Base-by-base conservation (phyloP, 2,888 invertebrate genomes). In the Drosophila anomelani region DNA sequence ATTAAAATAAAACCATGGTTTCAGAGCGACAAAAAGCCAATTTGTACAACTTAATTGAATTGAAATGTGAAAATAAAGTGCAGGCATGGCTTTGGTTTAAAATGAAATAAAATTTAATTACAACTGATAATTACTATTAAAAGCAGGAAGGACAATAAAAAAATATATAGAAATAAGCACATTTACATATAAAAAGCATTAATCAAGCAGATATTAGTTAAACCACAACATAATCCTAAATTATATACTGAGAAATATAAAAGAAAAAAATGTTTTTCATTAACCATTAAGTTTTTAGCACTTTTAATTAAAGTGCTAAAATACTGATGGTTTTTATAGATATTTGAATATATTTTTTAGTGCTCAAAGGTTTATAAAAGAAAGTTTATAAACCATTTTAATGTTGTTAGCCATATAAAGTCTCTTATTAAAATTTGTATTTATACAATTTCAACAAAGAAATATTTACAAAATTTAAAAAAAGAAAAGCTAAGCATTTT, bases 21-120 rank as follows among this genome's bases (percentile, higher is more conserved):
- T 20, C 17, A 38, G 13, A 3, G 3, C 13, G 17, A 51, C 53
- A 51, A 8, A 58, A 59, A 32, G 29, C 39, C 39, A 41, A 57
- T 57, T 32, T 41, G n/a, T 13, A 1, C n/a, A 20, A 57, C 10
- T 56, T 60, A 60, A 60, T 60, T 60, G 39, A 41, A 32, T 60
- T 60, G n/a, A 32, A 60, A 56, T 60, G 39, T 34, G 6, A 3
- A 34, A 20, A 49, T 6, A 4, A 34, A 20, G 5, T 8, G 20
- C 15, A 34, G 23, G 4, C 39, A 39, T 20, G 34, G 34, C 20
- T 34, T 51, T 9, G 39, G 38, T n/a, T 39, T 13, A 29, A 32
- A 60, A 41, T 23, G 10, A 4, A 13, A n/a, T 20, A 17, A 39
- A 2, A 32, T n/a, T 32, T 20, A 60, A 41, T 15, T 23, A 23